These are phyloP conservation scores for Balearica regulorum DNA, from an alignment of 2,797 vertebrate genomes.

Conservation along the genomic window DNA sequence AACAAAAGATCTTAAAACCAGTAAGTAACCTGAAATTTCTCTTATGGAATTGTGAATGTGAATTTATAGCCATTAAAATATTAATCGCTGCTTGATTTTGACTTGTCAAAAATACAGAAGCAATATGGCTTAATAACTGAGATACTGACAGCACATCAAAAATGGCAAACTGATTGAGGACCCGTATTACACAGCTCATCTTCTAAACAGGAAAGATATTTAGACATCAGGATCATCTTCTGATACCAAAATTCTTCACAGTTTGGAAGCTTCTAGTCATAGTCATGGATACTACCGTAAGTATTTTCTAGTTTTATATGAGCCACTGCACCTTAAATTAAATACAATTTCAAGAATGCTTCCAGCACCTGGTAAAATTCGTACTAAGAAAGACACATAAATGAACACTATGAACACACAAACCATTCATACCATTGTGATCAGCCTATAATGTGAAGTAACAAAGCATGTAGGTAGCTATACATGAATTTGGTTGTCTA, in stretches of 20 bases:
- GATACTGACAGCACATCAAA: neutral
- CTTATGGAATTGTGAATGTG: neutral
- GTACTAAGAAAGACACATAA: neutral
- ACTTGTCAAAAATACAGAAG: neutral
- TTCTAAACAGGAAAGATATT: neutral
- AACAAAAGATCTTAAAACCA: neutral
- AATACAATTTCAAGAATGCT: neutral
- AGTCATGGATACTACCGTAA: neutral
- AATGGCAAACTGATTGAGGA: neutral
- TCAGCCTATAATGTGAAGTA: neutral
- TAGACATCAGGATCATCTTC: neutral
- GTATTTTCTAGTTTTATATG: neutral
- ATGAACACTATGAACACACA: neutral
- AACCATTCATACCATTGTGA: neutral
- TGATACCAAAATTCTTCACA: neutral
- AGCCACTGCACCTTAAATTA: neutral
- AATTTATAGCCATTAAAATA: neutral
- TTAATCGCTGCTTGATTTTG: neutral
- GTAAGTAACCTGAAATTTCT: neutral
- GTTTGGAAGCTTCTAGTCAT: neutral
- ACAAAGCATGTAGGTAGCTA: neutral
- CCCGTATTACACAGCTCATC: neutral
- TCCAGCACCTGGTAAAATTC: neutral
- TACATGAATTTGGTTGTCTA: neutral
- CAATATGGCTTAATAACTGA: neutral